These are phyloP conservation scores for Whitmania pigra DNA, from an alignment of 1,140 invertebrate species.

Conservation along the genomic window DNA sequence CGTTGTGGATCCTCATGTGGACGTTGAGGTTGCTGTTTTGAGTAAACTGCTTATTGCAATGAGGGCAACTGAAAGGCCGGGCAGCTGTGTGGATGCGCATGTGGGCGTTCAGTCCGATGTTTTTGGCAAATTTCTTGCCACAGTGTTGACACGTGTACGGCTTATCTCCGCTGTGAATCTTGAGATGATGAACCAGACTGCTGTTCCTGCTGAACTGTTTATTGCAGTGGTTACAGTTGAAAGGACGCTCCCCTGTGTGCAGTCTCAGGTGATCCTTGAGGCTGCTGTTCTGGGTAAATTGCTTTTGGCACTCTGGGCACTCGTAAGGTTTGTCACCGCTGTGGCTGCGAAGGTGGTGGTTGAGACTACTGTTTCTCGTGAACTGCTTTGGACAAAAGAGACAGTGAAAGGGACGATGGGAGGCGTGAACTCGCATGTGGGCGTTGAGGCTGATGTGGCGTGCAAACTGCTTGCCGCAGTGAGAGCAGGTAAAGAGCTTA, in stretches of 20 bases:
- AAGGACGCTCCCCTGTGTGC: constrained; percentile 52
- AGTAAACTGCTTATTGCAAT: constrained; percentile 92
- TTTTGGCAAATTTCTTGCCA: constrained; percentile 7
- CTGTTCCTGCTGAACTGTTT: constrained; percentile 15
- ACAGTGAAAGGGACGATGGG: constrained; percentile 39
- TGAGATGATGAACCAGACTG: constrained; percentile 11
- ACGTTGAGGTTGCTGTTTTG: constrained; percentile 81
- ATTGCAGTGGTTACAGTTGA: constrained; percentile 15
- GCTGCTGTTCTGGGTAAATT: constrained; percentile 90
- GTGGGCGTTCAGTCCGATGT: constrained; percentile 9
- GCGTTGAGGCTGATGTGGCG: constrained; percentile 20
- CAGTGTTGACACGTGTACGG: constrained; percentile 16
- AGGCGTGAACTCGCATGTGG: constrained; percentile 33
- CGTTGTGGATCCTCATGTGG: constrained; percentile 60
- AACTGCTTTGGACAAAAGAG: constrained; percentile 37
- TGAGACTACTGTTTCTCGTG: constrained; percentile 49
- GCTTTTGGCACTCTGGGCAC: constrained; percentile 77
- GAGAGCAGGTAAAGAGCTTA: constrained; percentile 60
- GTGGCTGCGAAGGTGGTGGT: constrained; percentile 52
- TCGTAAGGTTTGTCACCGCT: constrained; percentile 60
- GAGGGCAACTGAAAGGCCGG: constrained; percentile 79
- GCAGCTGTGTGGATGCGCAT: constrained; percentile 16
- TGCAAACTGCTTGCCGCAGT: constrained; percentile 11
- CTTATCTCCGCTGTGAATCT: constrained; percentile 12
- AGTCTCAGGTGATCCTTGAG: constrained; percentile 45